Evolutionary conservation across 2,888 invertebrate species (phyloP).

Genomic region (Pterostichus niger): DNA sequence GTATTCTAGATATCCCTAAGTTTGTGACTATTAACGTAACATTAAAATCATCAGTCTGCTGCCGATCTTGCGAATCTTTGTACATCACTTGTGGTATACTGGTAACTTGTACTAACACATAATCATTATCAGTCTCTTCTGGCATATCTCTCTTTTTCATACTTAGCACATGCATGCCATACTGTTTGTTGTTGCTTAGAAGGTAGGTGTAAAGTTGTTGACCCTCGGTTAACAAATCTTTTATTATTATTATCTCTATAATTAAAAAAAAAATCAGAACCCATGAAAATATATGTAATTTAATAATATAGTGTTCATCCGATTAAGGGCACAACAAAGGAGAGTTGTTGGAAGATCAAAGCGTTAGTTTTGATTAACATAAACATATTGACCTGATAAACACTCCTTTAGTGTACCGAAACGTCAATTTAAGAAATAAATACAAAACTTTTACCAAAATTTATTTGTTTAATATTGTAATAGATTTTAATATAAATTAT

Average conservation of each 20-base stretch:
- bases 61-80: constrained; percentile 81
- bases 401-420: too few relatives aligned
- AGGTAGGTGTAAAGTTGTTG: constrained; percentile 85
- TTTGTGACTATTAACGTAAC: constrained; percentile 84
- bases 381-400: too few relatives aligned
- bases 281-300: too few relatives aligned
- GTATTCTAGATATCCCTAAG: constrained; percentile 75
- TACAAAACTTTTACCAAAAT: too few relatives aligned
- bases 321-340: too few relatives aligned
- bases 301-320: too few relatives aligned
- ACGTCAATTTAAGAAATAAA: too few relatives aligned
- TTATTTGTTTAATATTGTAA: too few relatives aligned
- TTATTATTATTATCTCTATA: constrained; percentile 80
- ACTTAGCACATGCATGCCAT: constrained; percentile 83
- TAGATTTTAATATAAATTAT: too few relatives aligned
- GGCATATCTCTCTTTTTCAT: constrained; percentile 78
- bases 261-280: constrained; percentile 62
- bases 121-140: constrained; percentile 79
- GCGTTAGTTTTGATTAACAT: too few relatives aligned
- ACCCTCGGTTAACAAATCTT: constrained; percentile 82
- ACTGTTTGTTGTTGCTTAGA: constrained; percentile 83
- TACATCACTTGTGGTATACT: constrained; percentile 80
- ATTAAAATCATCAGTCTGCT: constrained; percentile 84
- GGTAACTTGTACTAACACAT: constrained; percentile 82
- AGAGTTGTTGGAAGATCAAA: too few relatives aligned